These are phyloP conservation scores for Alentia gelatinosa DNA, from an alignment of 2,888 invertebrate species.

Conservation along the genomic window DNA sequence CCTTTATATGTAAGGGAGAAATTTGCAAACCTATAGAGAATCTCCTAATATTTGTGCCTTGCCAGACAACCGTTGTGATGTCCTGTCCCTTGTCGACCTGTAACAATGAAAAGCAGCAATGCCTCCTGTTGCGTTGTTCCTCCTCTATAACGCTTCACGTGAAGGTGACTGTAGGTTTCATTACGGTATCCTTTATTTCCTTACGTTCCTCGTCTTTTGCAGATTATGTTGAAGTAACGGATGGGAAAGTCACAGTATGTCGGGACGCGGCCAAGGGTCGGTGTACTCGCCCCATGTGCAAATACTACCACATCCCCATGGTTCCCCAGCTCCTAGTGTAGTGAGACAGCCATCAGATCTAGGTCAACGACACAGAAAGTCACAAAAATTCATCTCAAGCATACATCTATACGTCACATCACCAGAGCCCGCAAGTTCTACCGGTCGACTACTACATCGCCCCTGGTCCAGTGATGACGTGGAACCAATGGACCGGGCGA, in stretches of 20 bases:
- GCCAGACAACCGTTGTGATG: too few species aligned
- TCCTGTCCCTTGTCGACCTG: too few species aligned
- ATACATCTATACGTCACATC: slow-evolving; percentile 12
- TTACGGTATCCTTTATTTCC: too few species aligned
- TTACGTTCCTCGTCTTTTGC: slow-evolving; percentile 70
- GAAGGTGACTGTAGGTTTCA: too few species aligned
- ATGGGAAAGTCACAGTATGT: slow-evolving; percentile 96
- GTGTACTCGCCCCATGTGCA: slow-evolving; percentile 95
- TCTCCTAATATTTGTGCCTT: too few species aligned
- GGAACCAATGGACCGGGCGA: background rate
- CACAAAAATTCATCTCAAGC: slow-evolving; percentile 35
- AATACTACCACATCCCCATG: slow-evolving; percentile 98
- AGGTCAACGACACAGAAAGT: slow-evolving; percentile 54
- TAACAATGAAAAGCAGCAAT: too few species aligned
- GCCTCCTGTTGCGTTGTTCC: too few species aligned
- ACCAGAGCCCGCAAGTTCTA: background rate
- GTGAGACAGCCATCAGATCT: background rate
- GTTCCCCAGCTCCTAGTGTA: slow-evolving; percentile 62
- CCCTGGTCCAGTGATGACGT: background rate
- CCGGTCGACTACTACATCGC: background rate
- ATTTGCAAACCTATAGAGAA: too few species aligned
- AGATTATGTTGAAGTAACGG: slow-evolving; percentile 97
- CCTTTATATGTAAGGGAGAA: too few species aligned
- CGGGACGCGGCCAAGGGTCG: slow-evolving; percentile 96
- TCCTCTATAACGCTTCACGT: too few species aligned